Base-by-base conservation (phyloP, 2,113 vertebrate genomes). In the Engraulis encrasicolus region DNA sequence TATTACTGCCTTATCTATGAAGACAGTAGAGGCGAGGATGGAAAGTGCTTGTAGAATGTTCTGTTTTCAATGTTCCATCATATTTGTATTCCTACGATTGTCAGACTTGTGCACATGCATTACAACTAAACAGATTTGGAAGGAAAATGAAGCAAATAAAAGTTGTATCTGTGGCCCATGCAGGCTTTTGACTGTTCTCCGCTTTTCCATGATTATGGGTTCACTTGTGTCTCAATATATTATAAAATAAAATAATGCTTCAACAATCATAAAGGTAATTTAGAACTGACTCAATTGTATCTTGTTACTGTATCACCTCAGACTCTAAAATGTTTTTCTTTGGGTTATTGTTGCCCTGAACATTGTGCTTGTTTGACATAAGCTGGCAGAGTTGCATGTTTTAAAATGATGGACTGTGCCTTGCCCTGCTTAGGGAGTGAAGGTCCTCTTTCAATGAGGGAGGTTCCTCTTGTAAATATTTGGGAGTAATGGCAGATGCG, bases 171-270 rank as follows among this genome's bases (percentile, higher is more conserved):
- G 20, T 78, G 81, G 27, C 50, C 74, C 37, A 52, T 54, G 40
- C 50, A 58, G 83, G 50, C 27, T 17, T 9, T 31, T 37, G 9
- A 58, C 0, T 20, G 45, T 52, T 78, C 89, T 82, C 79, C 9
- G 6, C 79, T 81, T n/a, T 78, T 78, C 45, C 54, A 50, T 81
- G 88, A 85, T 87, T 89, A 83, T 89, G 38, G 77, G 27, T 77
- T 11, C 54, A 80, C 79, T 74, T 31, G 66, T 23, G 52, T 36
- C 31, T 14, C 66, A 31, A 31, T 34, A 74, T 27, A 74, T 17
- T 31, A 34, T 79, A 81, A 85, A 87, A 86, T 91, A 84, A 82
- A 86, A 86, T 86, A 86, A 88, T 88, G 83, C 82, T 74, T 80
- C 80, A 87, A 79, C 84, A 81, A 86, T 84, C 81, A 88, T 66